Percentiles rank a stretch among this genome's conserved stretches.
These are phyloP conservation scores for Rhagium mordax DNA, from an alignment of 2,888 invertebrate genomes.

Conservation along the genomic window DNA sequence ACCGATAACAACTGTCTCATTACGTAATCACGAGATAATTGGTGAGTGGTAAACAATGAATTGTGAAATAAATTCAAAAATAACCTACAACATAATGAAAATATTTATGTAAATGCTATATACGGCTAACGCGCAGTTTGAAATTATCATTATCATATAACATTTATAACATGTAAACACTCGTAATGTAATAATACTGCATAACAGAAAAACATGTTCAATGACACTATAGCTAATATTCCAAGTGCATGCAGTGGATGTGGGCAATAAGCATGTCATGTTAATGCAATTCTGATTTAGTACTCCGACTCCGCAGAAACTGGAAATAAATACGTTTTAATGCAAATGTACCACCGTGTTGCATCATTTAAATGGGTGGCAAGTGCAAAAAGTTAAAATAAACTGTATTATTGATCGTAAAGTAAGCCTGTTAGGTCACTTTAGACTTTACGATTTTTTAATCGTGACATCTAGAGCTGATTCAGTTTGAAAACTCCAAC, in stretches of 20 bases:
- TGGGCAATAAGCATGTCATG: neutral
- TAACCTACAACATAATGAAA: constrained; percentile 14
- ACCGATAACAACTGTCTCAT: neutral
- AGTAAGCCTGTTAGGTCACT: neutral
- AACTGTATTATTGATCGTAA: neutral
- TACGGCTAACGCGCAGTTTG: constrained; percentile 10
- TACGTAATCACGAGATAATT: constrained; percentile 1
- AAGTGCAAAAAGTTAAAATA: neutral
- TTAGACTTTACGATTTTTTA: neutral
- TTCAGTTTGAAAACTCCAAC: no score
- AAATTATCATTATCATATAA: constrained; percentile 17
- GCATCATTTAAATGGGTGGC: neutral
- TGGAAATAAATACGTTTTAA: neutral
- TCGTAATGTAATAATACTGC: neutral
- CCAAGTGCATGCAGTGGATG: constrained; percentile 2
- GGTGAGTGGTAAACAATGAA: constrained; percentile 10
- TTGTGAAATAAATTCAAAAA: constrained; percentile 14
- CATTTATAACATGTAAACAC: constrained; percentile 15
- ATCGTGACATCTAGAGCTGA: no score
- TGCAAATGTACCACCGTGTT: constrained; percentile 1
- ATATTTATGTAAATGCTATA: constrained; percentile 8
- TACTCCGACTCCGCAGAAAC: neutral
- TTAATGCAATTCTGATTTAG: constrained; percentile 12
- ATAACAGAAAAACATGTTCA: constrained; percentile 14
- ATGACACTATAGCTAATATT: neutral